A percentile compares a stretch with the other conserved stretches of the same genome.
Evolutionary conservation across 2,113 vertebrate genomes (phyloP).

Genomic region (Nestor notabilis): DNA sequence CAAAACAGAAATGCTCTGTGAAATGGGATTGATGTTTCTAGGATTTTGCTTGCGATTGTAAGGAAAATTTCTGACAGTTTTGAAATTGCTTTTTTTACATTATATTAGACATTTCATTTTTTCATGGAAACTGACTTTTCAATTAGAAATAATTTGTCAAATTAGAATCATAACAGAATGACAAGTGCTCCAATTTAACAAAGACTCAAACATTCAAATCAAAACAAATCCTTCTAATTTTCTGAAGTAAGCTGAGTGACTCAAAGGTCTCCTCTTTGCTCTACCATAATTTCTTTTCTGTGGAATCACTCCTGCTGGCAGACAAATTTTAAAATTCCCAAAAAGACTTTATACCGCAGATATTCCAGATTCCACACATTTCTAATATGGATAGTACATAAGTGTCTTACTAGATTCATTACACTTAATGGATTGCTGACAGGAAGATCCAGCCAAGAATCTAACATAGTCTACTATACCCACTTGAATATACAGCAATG

Average conservation of each 20-base stretch:
- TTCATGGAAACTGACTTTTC: neutral
- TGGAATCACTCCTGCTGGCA: neutral
- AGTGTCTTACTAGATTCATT: neutral
- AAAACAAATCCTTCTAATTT: slow-evolving; percentile 51
- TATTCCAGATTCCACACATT: neutral
- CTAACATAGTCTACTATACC: neutral
- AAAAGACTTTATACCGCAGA: neutral
- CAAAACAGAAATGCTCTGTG: neutral
- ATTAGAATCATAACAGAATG: slow-evolving; percentile 47
- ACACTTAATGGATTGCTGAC: neutral
- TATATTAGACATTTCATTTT: neutral
- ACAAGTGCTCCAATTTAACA: slow-evolving; percentile 42
- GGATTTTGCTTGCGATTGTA: neutral
- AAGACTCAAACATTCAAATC: slow-evolving; percentile 11
- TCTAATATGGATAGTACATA: neutral
- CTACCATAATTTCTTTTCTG: neutral
- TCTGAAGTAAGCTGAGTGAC: slow-evolving; percentile 14
- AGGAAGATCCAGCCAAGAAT: neutral
- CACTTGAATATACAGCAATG: neutral
- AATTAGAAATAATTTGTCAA: slow-evolving; percentile 51
- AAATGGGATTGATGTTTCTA: neutral
- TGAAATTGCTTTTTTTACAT: neutral
- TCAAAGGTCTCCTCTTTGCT: neutral
- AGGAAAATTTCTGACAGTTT: neutral
- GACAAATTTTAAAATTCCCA: neutral